phyloP scores from a whole-genome alignment of 2,888 invertebrate genomes.

The Cryptosula pallasiana region DNA sequence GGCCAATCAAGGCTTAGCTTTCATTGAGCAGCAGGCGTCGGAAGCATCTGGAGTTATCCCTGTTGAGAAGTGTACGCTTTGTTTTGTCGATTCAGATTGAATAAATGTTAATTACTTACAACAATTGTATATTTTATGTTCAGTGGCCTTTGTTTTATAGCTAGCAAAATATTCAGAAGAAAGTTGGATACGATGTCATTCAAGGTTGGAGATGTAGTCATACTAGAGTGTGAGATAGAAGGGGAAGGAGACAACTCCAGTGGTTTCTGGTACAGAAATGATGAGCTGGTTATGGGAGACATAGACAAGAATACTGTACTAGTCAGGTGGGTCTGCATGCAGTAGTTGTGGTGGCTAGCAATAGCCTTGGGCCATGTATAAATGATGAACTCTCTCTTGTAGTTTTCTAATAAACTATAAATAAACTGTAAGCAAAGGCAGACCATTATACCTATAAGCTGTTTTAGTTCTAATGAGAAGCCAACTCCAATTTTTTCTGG shows the following conservation, averaged over 20 bases:
- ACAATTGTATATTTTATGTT: no score
- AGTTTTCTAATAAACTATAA: no score
- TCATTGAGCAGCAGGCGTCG: constrained; percentile 14
- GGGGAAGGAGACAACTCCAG: constrained; percentile 1
- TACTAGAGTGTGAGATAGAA: constrained; percentile 19
- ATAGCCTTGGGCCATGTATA: no score
- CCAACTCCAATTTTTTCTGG: no score
- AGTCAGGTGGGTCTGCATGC: constrained; percentile 8
- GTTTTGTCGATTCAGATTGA: no score
- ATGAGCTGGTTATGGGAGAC: constrained; percentile 41
- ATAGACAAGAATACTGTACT: constrained; percentile 10
- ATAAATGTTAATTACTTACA: no score
- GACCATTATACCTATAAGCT: no score
- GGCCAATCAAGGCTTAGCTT: constrained; percentile 18
- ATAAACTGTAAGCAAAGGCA: no score
- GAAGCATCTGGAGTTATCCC: background rate
- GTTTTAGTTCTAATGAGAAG: no score
- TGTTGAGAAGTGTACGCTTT: background rate
- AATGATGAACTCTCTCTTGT: no score
- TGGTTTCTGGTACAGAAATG: constrained; percentile 51
- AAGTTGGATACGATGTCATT: constrained; percentile 13
- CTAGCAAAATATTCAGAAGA: background rate
- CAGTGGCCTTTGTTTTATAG: background rate
- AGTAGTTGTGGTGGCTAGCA: no score
- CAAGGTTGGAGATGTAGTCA: constrained; percentile 3